phyloP scores from a whole-genome alignment of 2,888 invertebrate genomes.

The Cynaeus angustus region DNA sequence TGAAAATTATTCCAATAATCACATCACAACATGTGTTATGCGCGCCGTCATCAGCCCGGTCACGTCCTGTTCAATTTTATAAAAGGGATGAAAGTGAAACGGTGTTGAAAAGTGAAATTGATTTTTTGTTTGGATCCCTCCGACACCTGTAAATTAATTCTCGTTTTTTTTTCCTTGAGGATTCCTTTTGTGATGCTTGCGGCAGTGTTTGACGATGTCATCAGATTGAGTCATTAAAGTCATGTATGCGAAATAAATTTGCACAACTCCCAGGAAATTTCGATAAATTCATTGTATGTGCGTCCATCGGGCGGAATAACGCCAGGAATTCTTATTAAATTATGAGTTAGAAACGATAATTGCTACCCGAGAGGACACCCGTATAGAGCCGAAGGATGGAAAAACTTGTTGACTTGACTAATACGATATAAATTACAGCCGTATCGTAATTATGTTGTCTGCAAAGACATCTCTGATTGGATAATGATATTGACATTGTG shows the following conservation, averaged over 20 bases:
- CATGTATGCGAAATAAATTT: slow-evolving; percentile 31
- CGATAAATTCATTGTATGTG: slow-evolving; percentile 48
- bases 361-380: slow-evolving; percentile 64
- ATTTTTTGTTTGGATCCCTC: slow-evolving; percentile 30
- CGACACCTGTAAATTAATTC: slow-evolving; percentile 27
- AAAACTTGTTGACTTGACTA: slow-evolving; percentile 65
- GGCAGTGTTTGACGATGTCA: slow-evolving; percentile 8
- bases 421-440: slow-evolving; percentile 71
- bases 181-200: not conserved
- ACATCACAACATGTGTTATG: slow-evolving; percentile 40
- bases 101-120: slow-evolving; percentile 43
- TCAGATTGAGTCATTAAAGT: slow-evolving; percentile 29
- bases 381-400: slow-evolving; percentile 59
- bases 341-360: slow-evolving; percentile 65
- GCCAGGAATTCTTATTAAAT: slow-evolving; percentile 65
- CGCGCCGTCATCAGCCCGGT: slow-evolving; percentile 27
- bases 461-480: slow-evolving; percentile 72
- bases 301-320: slow-evolving; percentile 45
- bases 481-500: slow-evolving; percentile 72
- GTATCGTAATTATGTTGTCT: slow-evolving; percentile 70
- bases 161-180: slow-evolving; percentile 3
- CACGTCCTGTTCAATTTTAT: slow-evolving; percentile 30
- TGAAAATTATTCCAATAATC: slow-evolving; percentile 37
- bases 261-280: slow-evolving; percentile 28
- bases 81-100: slow-evolving; percentile 43